Evolutionary conservation across 2,113 vertebrate genomes (phyloP).

Genomic region (Phrynosoma blainvillii): DNA sequence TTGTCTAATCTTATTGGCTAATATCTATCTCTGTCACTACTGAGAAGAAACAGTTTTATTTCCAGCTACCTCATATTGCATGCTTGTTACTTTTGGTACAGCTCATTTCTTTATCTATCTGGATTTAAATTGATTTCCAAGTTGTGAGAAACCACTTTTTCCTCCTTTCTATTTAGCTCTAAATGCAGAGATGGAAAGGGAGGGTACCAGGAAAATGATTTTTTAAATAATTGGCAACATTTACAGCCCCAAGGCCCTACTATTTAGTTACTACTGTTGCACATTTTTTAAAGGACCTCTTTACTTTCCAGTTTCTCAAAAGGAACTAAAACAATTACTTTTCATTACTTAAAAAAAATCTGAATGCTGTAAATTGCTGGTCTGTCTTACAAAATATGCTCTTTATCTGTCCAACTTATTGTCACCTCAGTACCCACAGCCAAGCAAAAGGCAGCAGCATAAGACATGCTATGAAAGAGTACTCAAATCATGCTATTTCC

Average conservation of each 20-base stretch:
- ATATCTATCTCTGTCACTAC: constrained; percentile 64
- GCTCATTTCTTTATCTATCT: constrained; percentile 40
- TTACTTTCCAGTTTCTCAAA: neutral
- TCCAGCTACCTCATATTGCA: constrained; percentile 47
- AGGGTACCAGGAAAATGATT: neutral
- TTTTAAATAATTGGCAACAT: neutral
- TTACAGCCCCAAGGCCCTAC: neutral
- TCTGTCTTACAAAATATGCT: too few species aligned
- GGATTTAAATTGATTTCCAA: constrained; percentile 47
- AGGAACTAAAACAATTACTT: neutral
- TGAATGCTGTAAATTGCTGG: neutral
- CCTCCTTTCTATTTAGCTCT: neutral
- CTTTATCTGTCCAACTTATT: too few species aligned
- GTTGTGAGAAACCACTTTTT: constrained; percentile 17
- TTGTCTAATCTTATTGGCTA: constrained; percentile 70
- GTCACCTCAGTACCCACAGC: too few species aligned
- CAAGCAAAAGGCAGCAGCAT: too few species aligned
- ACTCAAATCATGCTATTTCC: too few species aligned
- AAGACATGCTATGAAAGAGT: neutral
- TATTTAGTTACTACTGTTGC: neutral
- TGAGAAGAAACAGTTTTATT: constrained; percentile 60
- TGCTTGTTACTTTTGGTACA: constrained; percentile 59
- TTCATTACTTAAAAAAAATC: too few species aligned
- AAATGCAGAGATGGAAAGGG: neutral
- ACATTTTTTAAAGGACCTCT: neutral